A percentile compares a stretch with the other conserved stretches of the same genome.
Conservation (phyloP, 2,888 invertebrate species). For the Lasioglossum oenotherae region DNA sequence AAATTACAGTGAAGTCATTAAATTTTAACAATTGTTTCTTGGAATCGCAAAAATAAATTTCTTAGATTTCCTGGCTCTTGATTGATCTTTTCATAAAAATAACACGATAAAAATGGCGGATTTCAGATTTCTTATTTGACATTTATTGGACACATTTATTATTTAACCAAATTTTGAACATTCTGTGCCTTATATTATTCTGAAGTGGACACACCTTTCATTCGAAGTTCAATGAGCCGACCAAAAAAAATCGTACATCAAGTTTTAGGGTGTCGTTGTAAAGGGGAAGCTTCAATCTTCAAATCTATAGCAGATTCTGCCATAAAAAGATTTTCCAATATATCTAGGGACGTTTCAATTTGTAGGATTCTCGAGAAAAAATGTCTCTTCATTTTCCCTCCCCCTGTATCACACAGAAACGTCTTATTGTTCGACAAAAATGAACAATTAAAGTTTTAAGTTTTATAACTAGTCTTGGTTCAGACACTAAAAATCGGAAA, state of each 20-base stretch:
- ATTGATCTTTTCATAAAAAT: too few relatives aligned
- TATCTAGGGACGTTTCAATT: background rate
- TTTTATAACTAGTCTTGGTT: background rate
- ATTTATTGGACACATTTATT: background rate
- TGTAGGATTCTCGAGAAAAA: background rate
- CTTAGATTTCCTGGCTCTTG: background rate
- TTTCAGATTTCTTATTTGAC: too few relatives aligned
- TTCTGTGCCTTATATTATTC: background rate
- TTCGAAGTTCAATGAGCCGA: background rate
- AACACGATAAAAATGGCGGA: background rate
- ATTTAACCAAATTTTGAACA: too few relatives aligned
- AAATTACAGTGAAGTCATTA: background rate
- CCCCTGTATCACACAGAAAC: background rate
- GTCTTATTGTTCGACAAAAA: background rate
- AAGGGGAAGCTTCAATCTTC: background rate
- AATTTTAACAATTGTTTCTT: background rate
- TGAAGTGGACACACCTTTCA: background rate
- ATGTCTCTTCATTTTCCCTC: background rate
- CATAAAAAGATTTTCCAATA: slow-evolving; percentile 6
- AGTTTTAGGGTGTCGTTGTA: background rate
- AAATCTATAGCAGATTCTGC: background rate
- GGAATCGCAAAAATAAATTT: background rate
- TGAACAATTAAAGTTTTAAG: background rate
- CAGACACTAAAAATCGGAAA: background rate
- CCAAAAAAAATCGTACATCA: slow-evolving; percentile 2